Evolutionary conservation across 2,797 vertebrate species (phyloP).

Genomic region (Gastrophryne carolinensis): DNA sequence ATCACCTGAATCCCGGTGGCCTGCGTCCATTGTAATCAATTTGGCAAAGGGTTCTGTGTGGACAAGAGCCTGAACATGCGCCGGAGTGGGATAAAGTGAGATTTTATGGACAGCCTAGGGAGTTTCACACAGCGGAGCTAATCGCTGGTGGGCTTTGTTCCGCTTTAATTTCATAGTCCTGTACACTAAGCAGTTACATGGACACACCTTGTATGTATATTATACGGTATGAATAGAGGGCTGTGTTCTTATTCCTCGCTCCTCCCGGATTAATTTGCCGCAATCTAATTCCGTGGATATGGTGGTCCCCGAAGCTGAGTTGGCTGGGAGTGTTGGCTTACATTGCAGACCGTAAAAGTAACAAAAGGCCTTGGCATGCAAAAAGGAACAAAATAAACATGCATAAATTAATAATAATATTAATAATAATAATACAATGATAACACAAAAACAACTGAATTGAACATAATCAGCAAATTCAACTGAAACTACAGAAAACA

Average conservation of each 20-base stretch:
- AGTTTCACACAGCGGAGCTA: too few relatives aligned
- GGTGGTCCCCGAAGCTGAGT: slow-evolving; percentile 88
- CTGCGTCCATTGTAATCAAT: too few relatives aligned
- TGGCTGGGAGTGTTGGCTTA: slow-evolving; percentile 84
- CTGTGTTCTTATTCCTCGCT: slow-evolving; percentile 80
- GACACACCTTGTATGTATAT: slow-evolving; percentile 71
- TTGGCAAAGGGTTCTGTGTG: too few relatives aligned
- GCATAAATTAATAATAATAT: slow-evolving; percentile 65
- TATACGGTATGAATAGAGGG: slow-evolving; percentile 73
- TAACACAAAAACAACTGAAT: background rate
- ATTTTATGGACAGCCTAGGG: too few relatives aligned
- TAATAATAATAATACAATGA: slow-evolving; percentile 50
- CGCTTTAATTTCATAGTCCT: too few relatives aligned
- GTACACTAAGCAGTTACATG: background rate
- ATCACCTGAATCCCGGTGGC: too few relatives aligned
- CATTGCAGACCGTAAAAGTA: slow-evolving; percentile 94
- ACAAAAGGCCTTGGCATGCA: slow-evolving; percentile 92
- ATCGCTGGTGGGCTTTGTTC: too few relatives aligned
- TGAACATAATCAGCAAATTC: slow-evolving; percentile 19
- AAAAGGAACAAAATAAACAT: slow-evolving; percentile 65
- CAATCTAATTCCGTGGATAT: slow-evolving; percentile 93
- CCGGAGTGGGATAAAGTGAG: too few relatives aligned
- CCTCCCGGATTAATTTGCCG: slow-evolving; percentile 88
- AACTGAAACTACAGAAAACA: slow-evolving; percentile 57
- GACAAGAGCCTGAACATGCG: too few relatives aligned